phyloP scores from a whole-genome alignment of 2,113 vertebrate genomes.

The Sceloporus undulatus region DNA sequence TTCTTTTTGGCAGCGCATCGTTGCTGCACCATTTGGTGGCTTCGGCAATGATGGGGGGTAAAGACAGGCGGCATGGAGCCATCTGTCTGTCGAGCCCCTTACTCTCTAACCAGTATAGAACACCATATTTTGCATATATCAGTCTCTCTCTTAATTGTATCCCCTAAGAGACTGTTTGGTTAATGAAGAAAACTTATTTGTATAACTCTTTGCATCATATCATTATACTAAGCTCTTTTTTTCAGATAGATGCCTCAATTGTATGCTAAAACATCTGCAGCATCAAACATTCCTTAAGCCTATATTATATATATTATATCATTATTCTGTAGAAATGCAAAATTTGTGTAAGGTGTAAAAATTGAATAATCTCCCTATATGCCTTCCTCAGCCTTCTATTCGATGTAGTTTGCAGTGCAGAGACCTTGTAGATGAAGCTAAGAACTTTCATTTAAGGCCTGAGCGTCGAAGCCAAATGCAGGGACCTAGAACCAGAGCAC shows the following conservation, averaged over 20 bases:
- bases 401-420: constrained; percentile 95
- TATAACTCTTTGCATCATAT: not conserved
- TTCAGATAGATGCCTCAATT: not conserved
- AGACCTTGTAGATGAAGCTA: constrained; percentile 98
- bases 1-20: too few relatives aligned
- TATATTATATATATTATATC: not conserved
- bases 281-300: not conserved
- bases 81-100: too few relatives aligned
- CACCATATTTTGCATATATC: accelerated
- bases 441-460: constrained; percentile 97
- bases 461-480: constrained; percentile 99
- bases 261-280: not conserved
- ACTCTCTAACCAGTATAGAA: not conserved
- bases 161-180: not conserved
- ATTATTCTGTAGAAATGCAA: constrained; percentile 33
- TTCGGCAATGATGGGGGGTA: too few relatives aligned
- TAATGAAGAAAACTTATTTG: not conserved
- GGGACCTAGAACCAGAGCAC: constrained; percentile 93
- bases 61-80: too few relatives aligned
- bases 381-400: constrained; percentile 88
- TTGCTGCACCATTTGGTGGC: too few relatives aligned
- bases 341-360: constrained; percentile 23
- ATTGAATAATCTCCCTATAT: constrained; percentile 37
- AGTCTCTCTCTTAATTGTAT: not conserved
- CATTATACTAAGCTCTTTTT: not conserved